Percentiles rank a stretch among this genome's conserved stretches.
Conservation (phyloP, 2,888 invertebrate species). For the Drosophila cognata region DNA sequence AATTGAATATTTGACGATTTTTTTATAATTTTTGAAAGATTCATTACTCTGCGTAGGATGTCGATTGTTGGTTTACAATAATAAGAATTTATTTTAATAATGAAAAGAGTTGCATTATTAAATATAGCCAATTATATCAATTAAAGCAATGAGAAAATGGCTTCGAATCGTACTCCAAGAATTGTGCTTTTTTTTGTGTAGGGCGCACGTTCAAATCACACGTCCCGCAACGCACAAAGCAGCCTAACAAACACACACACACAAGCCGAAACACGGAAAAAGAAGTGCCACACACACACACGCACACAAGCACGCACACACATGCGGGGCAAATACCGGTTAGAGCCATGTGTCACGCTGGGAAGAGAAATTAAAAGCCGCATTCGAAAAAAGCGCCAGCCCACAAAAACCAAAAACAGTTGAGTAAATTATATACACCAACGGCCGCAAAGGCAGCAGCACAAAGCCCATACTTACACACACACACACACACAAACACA, state of each 20-base stretch:
- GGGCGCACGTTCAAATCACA: conserved; percentile 40
- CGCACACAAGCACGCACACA: background rate
- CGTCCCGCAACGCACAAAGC: conserved; percentile 38
- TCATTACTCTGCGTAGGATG: background rate
- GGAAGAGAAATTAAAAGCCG: conserved; percentile 61
- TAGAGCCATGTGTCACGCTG: conserved; percentile 46
- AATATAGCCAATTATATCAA: background rate
- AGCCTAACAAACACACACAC: conserved; percentile 19
- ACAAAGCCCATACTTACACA: conserved; percentile 32
- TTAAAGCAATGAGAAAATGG: background rate
- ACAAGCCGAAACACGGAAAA: background rate
- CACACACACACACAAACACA: conserved; percentile 24
- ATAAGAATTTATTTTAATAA: background rate
- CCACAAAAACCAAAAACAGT: conserved; percentile 77
- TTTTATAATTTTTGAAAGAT: background rate
- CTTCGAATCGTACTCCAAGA: background rate
- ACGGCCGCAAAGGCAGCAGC: conserved; percentile 26
- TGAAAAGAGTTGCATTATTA: background rate
- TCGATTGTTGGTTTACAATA: background rate
- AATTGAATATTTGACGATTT: background rate
- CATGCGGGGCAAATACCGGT: conserved; percentile 36
- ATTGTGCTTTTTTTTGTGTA: conserved; percentile 10
- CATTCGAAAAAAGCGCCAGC: conserved; percentile 59
- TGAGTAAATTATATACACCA: conserved; percentile 79
- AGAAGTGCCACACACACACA: conserved; percentile 17